These are phyloP conservation scores for Glossosoma conforme DNA, from an alignment of 1,140 invertebrate genomes.

Conservation along the genomic window DNA sequence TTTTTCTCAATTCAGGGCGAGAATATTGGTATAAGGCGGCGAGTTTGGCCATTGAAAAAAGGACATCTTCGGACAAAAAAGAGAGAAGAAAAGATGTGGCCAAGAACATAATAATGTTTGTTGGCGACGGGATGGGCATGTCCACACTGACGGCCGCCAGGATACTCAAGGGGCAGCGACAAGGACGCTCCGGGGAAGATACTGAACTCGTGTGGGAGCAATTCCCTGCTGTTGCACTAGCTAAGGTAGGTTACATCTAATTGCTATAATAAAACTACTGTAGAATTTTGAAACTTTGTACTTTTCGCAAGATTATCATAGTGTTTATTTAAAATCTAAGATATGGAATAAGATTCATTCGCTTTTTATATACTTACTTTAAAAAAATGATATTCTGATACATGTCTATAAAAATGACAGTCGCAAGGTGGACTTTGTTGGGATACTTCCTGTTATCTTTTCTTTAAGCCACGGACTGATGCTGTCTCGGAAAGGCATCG, in stretches of 20 bases:
- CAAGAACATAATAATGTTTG: conserved; percentile 61
- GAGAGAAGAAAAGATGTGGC: not conserved
- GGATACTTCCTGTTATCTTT: too few species aligned
- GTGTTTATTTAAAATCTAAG: too few species aligned
- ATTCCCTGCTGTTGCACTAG: conserved; percentile 65
- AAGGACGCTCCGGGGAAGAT: conserved; percentile 58
- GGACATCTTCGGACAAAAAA: not conserved
- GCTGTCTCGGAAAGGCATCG: too few species aligned
- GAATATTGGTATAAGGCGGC: conserved; percentile 16
- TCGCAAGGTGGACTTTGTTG: too few species aligned
- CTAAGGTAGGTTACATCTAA: conserved; percentile 55
- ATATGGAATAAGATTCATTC: too few species aligned
- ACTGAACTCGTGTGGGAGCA: conserved; percentile 63
- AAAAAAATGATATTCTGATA: too few species aligned
- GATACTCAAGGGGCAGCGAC: conserved; percentile 59
- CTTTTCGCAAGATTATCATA: too few species aligned
- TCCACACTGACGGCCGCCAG: conserved; percentile 69
- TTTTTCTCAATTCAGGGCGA: not conserved
- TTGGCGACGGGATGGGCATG: conserved; percentile 80
- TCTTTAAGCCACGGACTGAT: too few species aligned
- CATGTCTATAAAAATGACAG: too few species aligned
- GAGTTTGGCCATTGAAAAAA: not conserved
- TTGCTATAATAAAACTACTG: too few species aligned
- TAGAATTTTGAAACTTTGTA: too few species aligned
- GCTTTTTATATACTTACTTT: too few species aligned